Evolutionary conservation across 2,888 invertebrate genomes (phyloP).

Genomic region (Yponomeuta plumbellus): DNA sequence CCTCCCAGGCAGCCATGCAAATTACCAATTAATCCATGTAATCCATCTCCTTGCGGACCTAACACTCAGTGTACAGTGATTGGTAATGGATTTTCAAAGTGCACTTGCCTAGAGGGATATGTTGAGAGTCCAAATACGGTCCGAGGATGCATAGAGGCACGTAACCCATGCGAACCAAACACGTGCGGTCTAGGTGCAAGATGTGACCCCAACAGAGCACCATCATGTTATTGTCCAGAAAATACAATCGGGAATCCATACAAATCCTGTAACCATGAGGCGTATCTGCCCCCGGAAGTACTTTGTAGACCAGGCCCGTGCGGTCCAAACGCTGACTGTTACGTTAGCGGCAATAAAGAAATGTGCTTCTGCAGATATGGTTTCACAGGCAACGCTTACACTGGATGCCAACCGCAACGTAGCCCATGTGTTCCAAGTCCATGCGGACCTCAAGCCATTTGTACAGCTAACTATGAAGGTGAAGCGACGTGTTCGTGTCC

Average conservation of each 20-base stretch:
- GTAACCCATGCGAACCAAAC: slow-evolving; percentile 89
- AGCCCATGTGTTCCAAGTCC: slow-evolving; percentile 86
- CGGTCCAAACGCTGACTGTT: slow-evolving; percentile 89
- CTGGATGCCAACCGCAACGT: slow-evolving; percentile 83
- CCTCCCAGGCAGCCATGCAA: slow-evolving; percentile 84
- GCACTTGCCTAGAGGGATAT: slow-evolving; percentile 89
- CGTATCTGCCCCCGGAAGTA: slow-evolving; percentile 71
- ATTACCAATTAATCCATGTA: slow-evolving; percentile 86
- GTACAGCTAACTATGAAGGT: slow-evolving; percentile 81
- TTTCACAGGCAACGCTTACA: slow-evolving; percentile 87
- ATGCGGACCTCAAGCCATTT: slow-evolving; percentile 87
- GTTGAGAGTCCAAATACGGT: slow-evolving; percentile 92
- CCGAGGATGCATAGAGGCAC: slow-evolving; percentile 86
- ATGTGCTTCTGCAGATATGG: slow-evolving; percentile 88
- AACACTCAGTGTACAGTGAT: slow-evolving; percentile 90
- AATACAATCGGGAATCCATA: slow-evolving; percentile 90
- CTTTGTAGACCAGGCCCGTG: slow-evolving; percentile 90
- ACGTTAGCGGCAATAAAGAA: slow-evolving; percentile 87
- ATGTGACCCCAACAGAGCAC: slow-evolving; percentile 86
- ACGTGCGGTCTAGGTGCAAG: slow-evolving; percentile 87
- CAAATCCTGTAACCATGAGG: slow-evolving; percentile 80
- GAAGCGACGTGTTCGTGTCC: slow-evolving; percentile 84
- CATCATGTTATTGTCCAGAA: slow-evolving; percentile 91
- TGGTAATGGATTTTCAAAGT: slow-evolving; percentile 88
- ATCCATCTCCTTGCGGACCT: slow-evolving; percentile 91